Evolutionary conservation across 2,888 invertebrate genomes (phyloP).

Genomic region (Tipula unca): DNA sequence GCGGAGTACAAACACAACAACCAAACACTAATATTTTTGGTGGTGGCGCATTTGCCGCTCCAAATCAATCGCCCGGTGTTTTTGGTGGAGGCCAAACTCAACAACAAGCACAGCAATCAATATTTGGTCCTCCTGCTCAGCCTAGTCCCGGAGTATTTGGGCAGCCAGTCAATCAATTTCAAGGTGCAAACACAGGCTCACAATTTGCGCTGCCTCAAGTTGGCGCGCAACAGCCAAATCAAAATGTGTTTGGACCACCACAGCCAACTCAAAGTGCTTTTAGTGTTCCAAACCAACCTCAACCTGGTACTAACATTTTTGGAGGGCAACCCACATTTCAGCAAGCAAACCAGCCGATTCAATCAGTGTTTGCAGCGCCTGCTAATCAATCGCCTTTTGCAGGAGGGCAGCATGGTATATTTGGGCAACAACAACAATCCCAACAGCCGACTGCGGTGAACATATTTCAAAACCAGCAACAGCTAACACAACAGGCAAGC

Average conservation of each 20-base stretch:
- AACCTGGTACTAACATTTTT: conserved; percentile 27
- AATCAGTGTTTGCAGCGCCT: conserved; percentile 34
- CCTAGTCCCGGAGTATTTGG: conserved; percentile 29
- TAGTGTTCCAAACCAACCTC: conserved; percentile 8
- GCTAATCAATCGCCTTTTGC: conserved; percentile 28
- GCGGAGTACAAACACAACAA: conserved; percentile 9
- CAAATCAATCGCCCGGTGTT: conserved; percentile 26
- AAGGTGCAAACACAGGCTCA: not conserved
- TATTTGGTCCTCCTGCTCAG: conserved; percentile 14
- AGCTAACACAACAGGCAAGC: not conserved
- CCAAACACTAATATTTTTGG: conserved; percentile 30
- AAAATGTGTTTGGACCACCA: conserved; percentile 15
- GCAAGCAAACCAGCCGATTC: conserved; percentile 33
- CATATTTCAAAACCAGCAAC: not conserved
- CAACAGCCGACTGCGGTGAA: conserved; percentile 20
- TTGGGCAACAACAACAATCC: conserved; percentile 24
- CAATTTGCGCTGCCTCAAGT: conserved; percentile 28
- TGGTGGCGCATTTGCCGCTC: conserved; percentile 25
- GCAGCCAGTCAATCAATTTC: conserved; percentile 21
- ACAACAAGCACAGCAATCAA: not conserved
- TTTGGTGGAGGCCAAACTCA: conserved; percentile 29
- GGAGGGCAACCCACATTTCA: conserved; percentile 28
- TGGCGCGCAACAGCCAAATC: not conserved
- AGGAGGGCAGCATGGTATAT: not conserved
- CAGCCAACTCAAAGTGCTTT: not conserved